These are phyloP conservation scores for Rhinopithecus roxellana DNA, from an alignment of 2,113 vertebrate genomes.

Conservation along the genomic window DNA sequence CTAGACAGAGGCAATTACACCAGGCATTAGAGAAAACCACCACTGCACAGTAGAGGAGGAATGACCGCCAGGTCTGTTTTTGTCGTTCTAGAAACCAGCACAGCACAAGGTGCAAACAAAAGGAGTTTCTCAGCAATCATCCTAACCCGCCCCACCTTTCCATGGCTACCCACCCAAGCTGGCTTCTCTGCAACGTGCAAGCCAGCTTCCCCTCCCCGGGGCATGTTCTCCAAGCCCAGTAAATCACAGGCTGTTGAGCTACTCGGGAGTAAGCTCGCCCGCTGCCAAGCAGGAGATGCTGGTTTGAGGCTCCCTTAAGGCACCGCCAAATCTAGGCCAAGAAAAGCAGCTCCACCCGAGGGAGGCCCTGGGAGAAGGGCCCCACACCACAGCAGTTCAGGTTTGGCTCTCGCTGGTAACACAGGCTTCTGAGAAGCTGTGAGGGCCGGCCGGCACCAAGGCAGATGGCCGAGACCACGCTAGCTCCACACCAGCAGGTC, in stretches of 20 bases:
- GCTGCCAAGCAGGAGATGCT: conserved; percentile 80
- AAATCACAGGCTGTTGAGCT: conserved; percentile 78
- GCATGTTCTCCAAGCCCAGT: conserved; percentile 81
- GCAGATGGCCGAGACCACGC: neutral
- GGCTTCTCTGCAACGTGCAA: conserved; percentile 71
- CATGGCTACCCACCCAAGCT: conserved; percentile 78
- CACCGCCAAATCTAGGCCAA: conserved; percentile 66
- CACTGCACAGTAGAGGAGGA: conserved; percentile 61
- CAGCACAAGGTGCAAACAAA: conserved; percentile 79
- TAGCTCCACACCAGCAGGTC: neutral
- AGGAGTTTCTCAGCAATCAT: conserved; percentile 81
- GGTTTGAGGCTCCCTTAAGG: conserved; percentile 78
- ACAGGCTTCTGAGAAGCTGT: neutral
- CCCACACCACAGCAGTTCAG: conserved; percentile 45
- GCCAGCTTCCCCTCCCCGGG: conserved; percentile 78
- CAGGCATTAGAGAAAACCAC: conserved; percentile 77
- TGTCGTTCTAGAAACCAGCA: conserved; percentile 79
- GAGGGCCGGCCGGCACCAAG: neutral
- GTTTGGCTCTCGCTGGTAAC: too few relatives aligned
- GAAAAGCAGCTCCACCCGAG: conserved; percentile 74
- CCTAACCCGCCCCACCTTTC: conserved; percentile 78
- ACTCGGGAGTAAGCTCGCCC: conserved; percentile 57
- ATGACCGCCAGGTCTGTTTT: conserved; percentile 70
- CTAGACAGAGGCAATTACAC: conserved; percentile 70
- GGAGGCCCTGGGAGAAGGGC: conserved; percentile 60